Evolutionary conservation across 2,113 vertebrate genomes (phyloP).

Genomic region (Lontra canadensis): DNA sequence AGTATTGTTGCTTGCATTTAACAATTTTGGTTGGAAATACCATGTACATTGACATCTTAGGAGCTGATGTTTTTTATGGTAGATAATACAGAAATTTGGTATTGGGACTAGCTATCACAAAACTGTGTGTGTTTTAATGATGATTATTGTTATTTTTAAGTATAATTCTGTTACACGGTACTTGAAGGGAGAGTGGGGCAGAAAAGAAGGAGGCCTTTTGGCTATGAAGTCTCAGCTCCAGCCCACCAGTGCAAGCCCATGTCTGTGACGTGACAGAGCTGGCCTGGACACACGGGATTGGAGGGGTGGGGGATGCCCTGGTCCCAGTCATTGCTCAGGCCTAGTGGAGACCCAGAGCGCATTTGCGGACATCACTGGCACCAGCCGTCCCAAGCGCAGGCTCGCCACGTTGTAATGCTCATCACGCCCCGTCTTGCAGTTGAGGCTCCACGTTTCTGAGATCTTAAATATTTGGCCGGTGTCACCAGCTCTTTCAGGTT

Average conservation of each 20-base stretch:
- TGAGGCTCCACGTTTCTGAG: slow-evolving; percentile 73
- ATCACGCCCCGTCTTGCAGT: slow-evolving; percentile 66
- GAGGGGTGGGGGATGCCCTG: background rate
- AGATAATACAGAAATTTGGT: background rate
- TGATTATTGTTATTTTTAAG: background rate
- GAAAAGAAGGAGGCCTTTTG: too few species aligned
- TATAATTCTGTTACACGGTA: background rate
- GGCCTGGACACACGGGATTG: fast-evolving
- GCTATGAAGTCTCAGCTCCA: background rate
- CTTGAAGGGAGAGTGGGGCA: background rate
- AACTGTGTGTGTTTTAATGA: background rate
- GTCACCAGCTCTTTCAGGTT: slow-evolving; percentile 75
- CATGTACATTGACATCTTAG: background rate
- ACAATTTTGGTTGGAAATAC: background rate
- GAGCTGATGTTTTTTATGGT: background rate
- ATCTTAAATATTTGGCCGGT: background rate
- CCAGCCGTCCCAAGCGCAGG: slow-evolving; percentile 70
- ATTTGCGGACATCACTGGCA: background rate
- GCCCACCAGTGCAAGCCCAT: background rate
- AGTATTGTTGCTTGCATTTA: background rate
- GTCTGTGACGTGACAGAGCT: fast-evolving
- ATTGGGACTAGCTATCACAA: background rate
- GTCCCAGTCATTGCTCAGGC: background rate
- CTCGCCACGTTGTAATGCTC: slow-evolving; percentile 74
- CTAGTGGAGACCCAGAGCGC: background rate